Evolutionary conservation across 2,113 vertebrate species (phyloP).

Genomic region (Crotalus helleri): DNA sequence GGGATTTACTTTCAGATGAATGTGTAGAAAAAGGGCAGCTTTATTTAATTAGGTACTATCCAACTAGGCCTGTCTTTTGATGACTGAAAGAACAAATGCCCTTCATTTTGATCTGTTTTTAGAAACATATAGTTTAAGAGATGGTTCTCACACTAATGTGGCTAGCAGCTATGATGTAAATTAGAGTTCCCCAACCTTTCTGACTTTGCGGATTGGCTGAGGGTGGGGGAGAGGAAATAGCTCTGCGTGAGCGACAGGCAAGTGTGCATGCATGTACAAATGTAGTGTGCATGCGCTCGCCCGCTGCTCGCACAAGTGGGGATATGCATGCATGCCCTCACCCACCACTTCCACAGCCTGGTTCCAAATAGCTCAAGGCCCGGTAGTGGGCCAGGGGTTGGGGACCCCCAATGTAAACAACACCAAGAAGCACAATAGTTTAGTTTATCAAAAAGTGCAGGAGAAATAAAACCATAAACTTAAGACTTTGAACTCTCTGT

Average conservation of each 20-base stretch:
- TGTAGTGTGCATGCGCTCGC: too few relatives aligned
- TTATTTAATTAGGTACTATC: not conserved
- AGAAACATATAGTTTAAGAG: not conserved
- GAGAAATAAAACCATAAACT: not conserved
- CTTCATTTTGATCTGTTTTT: not conserved
- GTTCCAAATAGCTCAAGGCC: too few relatives aligned
- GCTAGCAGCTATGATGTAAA: not conserved
- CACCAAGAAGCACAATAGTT: not conserved
- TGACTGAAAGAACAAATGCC: not conserved
- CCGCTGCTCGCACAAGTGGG: too few relatives aligned
- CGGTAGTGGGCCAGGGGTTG: too few relatives aligned
- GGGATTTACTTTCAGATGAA: not conserved
- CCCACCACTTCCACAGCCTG: too few relatives aligned
- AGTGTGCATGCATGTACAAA: too few relatives aligned
- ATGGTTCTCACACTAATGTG: not conserved
- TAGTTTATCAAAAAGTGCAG: not conserved
- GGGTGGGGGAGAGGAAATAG: too few relatives aligned
- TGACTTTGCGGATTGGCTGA: too few relatives aligned
- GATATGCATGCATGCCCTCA: too few relatives aligned
- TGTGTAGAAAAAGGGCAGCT: not conserved
- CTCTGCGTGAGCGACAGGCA: too few relatives aligned
- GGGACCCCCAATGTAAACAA: not conserved
- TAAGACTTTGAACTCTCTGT: not conserved
- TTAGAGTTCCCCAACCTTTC: too few relatives aligned
- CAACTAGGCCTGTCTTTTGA: not conserved